Percentiles rank a stretch among this genome's conserved stretches.
phyloP scores from a whole-genome alignment of 1,140 invertebrate species.

The Sycobia sp. region DNA sequence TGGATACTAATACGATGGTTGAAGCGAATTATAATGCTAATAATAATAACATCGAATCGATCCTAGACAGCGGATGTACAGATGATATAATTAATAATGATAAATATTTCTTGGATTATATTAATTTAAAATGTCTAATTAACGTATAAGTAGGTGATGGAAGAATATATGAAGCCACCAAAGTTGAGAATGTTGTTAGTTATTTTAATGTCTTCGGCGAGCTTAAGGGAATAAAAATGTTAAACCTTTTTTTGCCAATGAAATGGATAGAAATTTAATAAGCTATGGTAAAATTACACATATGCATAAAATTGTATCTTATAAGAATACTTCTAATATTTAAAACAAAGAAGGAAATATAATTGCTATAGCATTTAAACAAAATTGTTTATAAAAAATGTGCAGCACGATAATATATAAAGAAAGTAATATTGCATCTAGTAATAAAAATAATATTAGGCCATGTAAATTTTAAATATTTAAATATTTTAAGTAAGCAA shows the following conservation, averaged over 20 bases:
- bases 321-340: constrained; percentile 27
- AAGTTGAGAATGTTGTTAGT: constrained; percentile 26
- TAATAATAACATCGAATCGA: constrained; percentile 31
- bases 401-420: constrained; percentile 26
- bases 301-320: constrained; percentile 24
- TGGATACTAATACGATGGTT: too few species aligned
- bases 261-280: too few species aligned
- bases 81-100: constrained; percentile 31
- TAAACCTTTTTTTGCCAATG: too few species aligned
- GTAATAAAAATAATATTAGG: not conserved
- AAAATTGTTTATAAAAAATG: constrained; percentile 23
- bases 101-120: constrained; percentile 15
- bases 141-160: constrained; percentile 35
- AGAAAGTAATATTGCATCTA: constrained; percentile 27
- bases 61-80: constrained; percentile 39
- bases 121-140: constrained; percentile 14
- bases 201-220: too few species aligned
- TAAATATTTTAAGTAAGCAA: constrained; percentile 7
- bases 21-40: too few species aligned
- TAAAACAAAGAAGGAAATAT: too few species aligned
- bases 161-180: constrained; percentile 32
- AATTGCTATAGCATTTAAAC: constrained; percentile 9
- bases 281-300: constrained; percentile 26
- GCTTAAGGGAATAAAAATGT: too few species aligned
- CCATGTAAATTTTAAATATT: constrained; percentile 15